Base-by-base conservation (phyloP, 2,888 invertebrate species). In the Griposia aprilina region DNA sequence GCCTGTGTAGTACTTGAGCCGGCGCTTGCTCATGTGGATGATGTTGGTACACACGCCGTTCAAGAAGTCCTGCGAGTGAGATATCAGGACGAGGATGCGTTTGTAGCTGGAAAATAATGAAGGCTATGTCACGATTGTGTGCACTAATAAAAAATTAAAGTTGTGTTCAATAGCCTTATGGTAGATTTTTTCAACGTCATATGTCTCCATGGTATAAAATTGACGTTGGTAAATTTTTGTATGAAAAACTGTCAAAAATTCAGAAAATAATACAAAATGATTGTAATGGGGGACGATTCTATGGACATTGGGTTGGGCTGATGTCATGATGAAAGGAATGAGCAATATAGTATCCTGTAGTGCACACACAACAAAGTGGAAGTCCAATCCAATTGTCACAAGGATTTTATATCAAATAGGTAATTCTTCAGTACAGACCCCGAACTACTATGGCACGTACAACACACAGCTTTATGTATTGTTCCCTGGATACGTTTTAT, bases 51-150 rank as follows among this genome's bases (percentile, higher is more conserved):
- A 99, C 78, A 99, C 99, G 80, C 99, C 99, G 94, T 99, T 99
- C 90, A 99, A 97, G 96, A 99, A 99, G 97, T 99, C 99, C 97
- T 99, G 99, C 7, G 99, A 99, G 97, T 99, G 99, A 2, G 99
- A 99, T 90, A 99, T 99, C 86, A 99, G 97, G 82, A 99, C 99
- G 91, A 99, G 97, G 94, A 99, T 99, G 90, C 99, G 97, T 95
- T 99, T 99, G 95, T 99, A 99, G 83, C 98, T 98, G 92, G 2
- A 83, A 85, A 76, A 48, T 26, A 63, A 70, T 4, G 11, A 30
- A n/a, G 15, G 8, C 41, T 41, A 11, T 41, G 65, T 78, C 71
- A 78, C 26, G n/a, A 41, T 79, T 23, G 10, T 17, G 30, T 30
- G 23, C 50, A 20, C 26, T 26, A n/a, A 17, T 65, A n/a, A 10